Base-by-base conservation (phyloP, 2,888 invertebrate genomes). In the Luperina testacea region DNA sequence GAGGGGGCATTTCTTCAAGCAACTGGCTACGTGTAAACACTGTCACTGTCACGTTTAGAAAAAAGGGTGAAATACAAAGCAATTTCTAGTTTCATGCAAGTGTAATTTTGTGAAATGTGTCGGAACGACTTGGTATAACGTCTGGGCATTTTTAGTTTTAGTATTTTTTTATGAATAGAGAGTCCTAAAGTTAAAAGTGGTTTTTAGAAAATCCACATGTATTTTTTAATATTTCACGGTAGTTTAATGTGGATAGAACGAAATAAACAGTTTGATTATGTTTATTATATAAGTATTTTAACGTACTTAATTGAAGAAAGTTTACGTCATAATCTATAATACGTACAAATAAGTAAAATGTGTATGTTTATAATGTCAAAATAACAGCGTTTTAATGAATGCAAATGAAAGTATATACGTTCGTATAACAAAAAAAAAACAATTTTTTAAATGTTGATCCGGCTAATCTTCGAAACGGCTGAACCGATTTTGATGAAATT, bases 1-100 rank as follows among this genome's bases (percentile, higher is more conserved):
- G 90, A 90, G 90, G 90, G 92, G 94, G 92, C 92, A 94, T 95
- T 95, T 95, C 95, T 94, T 94, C 92, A 93, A 92, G 90, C 90
- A 86, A 90, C 80, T 81, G 84, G 91, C 91, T 92, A 91, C 93
- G 93, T 92, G 94, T 93, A 95, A 94, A 95, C 94, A 95, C 90
- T 92, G 94, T 90, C 91, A 89, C 91, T 94, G 95, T 94, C 95
- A 93, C 93, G 91, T 93, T 90, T 82, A 82, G 89, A 91, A 92
- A 91, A 94, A 94, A 93, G 90, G 92, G 90, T 88, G 84, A 85
- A 90, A 90, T 89, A 93, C 92, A 92, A 93, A 94, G 92, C 93
- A 93, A 95, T 95, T 95, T 91, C 92, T 88, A 92, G 88, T 92
- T 90, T 92, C 92, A 91, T 92, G 92, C 90, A 89, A 84, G 78